Evolutionary conservation across 2,888 invertebrate genomes (phyloP), one percentile per base, ranked within the genome.

Genomic region (Linhomoeus sp.): DNA sequence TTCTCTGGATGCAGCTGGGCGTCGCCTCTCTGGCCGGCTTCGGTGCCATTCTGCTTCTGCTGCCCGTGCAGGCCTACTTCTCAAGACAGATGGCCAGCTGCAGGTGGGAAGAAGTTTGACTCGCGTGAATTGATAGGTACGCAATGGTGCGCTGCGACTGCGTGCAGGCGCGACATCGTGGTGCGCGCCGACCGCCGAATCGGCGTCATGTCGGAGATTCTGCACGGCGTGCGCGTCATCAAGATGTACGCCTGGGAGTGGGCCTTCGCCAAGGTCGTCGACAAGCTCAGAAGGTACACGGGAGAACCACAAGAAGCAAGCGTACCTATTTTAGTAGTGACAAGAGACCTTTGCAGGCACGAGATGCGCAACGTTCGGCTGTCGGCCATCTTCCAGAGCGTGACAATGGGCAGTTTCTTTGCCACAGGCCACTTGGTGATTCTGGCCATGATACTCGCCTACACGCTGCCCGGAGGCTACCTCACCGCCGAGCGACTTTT

Each of bases 211-310:
- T 85, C 81, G 63, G 92, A 94, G 73, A 79, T 92, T 56, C 80
- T 92, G 52, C 76, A 76, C 49, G 90, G 87, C 43, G 86, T 94
- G 69, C 80, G 86, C 70, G 84, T 88, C 2, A 83, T 90, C 53
- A 90, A 90, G 73, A 88, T 90, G 86, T 90, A 88, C 64, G 82
- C 86, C 2, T 90, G 90, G 74, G 90, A 90, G 65, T 79, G 78
- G 56, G 82, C 86, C 0, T 88, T 90, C 62, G 79, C 80, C 50
- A 74, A 78, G 52, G 74, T 86, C n/a, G 79, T 90, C 2, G 76
- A 77, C 12, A 66, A 75, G 45, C 79, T 82, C 1, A 70, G 88
- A 59, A n/a, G n/a, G n/a, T n/a, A n/a, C n/a, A n/a, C n/a, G n/a
- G n/a, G n/a, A n/a, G n/a, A n/a, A n/a, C n/a, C n/a, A n/a, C n/a